A percentile compares a stretch with the other conserved stretches of the same genome.
Conservation (phyloP, 2,113 vertebrate genomes). For the Pseudois nayaur region DNA sequence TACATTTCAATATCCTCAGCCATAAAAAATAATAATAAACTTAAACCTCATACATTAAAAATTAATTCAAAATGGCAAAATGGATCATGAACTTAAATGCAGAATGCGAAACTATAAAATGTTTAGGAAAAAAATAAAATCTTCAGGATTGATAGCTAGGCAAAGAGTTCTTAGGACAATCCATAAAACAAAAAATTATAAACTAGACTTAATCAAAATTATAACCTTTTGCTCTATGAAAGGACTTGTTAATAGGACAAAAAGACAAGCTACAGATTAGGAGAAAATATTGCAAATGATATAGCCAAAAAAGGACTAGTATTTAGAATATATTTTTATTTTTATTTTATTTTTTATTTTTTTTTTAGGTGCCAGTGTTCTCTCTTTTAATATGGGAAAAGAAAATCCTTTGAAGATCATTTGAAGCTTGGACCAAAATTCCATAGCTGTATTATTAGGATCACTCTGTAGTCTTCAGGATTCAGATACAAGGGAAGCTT, state of each 20-base stretch:
- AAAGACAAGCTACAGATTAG: background rate
- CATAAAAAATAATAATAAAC: background rate
- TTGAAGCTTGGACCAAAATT: too few species aligned
- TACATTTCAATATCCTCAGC: background rate
- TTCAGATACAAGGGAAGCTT: too few species aligned
- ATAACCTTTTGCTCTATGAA: background rate
- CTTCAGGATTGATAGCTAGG: background rate
- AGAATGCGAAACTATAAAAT: background rate
- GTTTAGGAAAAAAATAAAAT: background rate
- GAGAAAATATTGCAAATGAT: background rate
- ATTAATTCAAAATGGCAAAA: background rate
- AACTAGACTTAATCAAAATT: background rate
- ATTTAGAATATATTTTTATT: background rate
- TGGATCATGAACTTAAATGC: background rate
- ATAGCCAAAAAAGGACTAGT: background rate
- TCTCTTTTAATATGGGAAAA: too few species aligned
- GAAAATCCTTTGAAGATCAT: too few species aligned
- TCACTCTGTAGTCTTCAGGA: too few species aligned
- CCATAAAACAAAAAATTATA: background rate
- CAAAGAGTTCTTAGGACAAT: background rate
- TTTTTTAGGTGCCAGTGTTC: too few species aligned
- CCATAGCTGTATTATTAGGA: too few species aligned
- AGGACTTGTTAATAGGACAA: background rate
- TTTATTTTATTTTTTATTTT: too few species aligned
- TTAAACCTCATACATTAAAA: background rate